Base-by-base conservation (phyloP, 2,888 invertebrate genomes). In the Hypena proboscidalis region DNA sequence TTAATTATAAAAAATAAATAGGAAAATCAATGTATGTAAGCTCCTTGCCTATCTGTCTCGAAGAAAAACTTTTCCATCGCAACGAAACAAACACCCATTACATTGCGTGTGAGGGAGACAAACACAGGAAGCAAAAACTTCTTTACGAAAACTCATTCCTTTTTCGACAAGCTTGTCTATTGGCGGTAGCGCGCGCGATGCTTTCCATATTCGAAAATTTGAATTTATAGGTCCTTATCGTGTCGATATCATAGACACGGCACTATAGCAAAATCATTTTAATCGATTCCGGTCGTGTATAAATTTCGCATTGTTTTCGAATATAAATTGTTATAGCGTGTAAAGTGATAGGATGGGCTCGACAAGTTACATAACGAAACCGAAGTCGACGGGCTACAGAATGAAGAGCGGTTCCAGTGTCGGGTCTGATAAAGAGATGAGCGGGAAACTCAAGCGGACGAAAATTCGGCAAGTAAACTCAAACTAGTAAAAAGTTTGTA, bases 331-430 rank as follows among this genome's bases (percentile, higher is more conserved):
- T 46, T 31, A 19, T 64, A 45, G 51, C 57, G 61, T 63, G 61
- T 50, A 30, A 56, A 53, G 62, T 61, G 61, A 89, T 86, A 90
- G 90, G 90, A 91, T 91, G 91, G 91, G 91, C 29, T 90, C 91
- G 29, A 90, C 90, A 31, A 91, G 77, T 83, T 90, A 85, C 67
- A 65, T 85, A 60, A 75, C 77, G 17, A 91, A 90, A 58, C 77
- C 88, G 3, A 88, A 87, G 59, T 66, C 81, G 10, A 70, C 74
- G 5, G 81, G 81, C 35, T 88, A 82, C 44, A 76, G 83, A 60
- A 77, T 74, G 14, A 90, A 88, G 60, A 89, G 89, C 54, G 90
- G 86, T 5, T 90, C 90, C 32, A 88, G 86, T 64, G 81, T 66
- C 3, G 87, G 89, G 1, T 87, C 87, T 1, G 91, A 91, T 44